These are phyloP conservation scores for Halocynthia aurantium DNA, from an alignment of 23 tunicate genomes.

Conservation along the genomic window DNA sequence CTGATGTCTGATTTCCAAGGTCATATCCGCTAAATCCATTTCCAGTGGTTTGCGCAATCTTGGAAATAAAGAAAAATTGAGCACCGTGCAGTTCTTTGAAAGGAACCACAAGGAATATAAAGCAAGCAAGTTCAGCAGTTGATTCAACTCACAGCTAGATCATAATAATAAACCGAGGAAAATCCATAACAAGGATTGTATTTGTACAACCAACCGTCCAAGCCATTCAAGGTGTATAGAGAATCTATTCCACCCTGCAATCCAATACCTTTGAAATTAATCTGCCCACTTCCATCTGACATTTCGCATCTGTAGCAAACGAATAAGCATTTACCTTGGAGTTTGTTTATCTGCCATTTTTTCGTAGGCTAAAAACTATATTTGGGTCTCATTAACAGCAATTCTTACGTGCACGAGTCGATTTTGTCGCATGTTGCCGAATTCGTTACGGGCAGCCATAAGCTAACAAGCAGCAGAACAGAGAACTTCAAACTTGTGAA, in stretches of 20 bases:
- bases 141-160: conserved; percentile 58
- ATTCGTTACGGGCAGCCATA: not conserved
- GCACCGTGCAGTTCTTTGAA: not conserved
- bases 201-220: conserved; percentile 32
- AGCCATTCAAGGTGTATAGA: conserved; percentile 8
- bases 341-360: no score
- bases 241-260: conserved; percentile 14
- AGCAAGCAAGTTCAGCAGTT: not conserved
- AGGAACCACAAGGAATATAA: no score
- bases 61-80: not conserved
- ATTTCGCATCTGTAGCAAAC: conserved; percentile 49
- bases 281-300: conserved; percentile 62
- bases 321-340: not conserved
- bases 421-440: conserved; percentile 1
- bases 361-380: no score
- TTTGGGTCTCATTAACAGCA: no score
- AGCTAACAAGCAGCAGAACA: not conserved
- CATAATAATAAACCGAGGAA: conserved; percentile 17
- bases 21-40: not conserved
- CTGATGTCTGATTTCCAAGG: conserved; percentile 28
- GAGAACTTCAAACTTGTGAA: no score
- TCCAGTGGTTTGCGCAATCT: conserved; percentile 20
- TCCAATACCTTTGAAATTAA: conserved; percentile 47
- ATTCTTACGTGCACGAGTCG: conserved; percentile 19
- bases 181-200: conserved; percentile 79